phyloP scores from a whole-genome alignment of 2,888 invertebrate genomes.

The Cataglyphis rosenhaueri region DNA sequence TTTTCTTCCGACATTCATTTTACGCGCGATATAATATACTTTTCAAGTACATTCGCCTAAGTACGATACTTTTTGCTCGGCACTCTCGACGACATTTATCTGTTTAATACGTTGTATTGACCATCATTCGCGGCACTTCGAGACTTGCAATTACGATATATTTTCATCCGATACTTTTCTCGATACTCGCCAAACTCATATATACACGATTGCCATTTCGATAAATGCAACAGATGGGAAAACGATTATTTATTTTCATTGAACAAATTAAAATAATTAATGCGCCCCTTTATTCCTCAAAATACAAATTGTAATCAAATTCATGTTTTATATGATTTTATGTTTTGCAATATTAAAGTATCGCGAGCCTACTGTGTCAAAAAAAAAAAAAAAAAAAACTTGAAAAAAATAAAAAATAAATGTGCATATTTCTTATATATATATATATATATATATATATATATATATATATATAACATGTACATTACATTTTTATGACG shows the following conservation, averaged over 20 bases:
- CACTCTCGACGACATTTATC: background rate
- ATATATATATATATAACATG: slow-evolving; percentile 9
- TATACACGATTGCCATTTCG: background rate
- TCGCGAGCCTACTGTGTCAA: background rate
- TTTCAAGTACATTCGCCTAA: background rate
- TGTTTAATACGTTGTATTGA: background rate
- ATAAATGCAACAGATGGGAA: background rate
- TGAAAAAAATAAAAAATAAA: slow-evolving; percentile 4
- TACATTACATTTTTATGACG: background rate
- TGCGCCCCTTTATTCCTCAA: background rate
- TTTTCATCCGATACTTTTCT: background rate
- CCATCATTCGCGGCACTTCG: background rate
- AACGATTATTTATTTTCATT: background rate
- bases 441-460: slow-evolving; percentile 21
- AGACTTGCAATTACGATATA: background rate
- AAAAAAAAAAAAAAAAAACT: background rate
- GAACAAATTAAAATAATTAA: background rate
- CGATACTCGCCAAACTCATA: background rate
- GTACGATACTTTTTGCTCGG: background rate
- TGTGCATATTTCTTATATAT: slow-evolving; percentile 19
- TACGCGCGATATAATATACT: background rate
- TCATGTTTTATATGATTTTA: background rate
- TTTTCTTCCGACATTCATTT: background rate
- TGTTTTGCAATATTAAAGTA: background rate
- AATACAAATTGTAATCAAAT: background rate